Conservation (phyloP, 2,113 vertebrate species). For the Cettia cetti region DNA sequence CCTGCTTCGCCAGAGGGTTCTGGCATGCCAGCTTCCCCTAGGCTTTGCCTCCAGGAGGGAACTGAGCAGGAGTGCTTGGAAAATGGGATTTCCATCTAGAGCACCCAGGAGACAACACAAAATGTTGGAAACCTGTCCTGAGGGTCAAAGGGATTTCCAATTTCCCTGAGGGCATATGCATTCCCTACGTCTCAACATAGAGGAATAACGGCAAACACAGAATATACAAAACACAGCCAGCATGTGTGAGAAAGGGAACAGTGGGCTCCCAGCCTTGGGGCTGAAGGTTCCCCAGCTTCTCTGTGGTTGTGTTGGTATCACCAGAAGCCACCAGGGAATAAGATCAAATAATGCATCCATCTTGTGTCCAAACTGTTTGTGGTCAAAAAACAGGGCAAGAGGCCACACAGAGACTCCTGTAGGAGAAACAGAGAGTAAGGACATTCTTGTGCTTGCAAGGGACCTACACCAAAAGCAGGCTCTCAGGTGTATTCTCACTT, state of each 20-base stretch:
- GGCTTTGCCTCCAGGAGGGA: accelerated
- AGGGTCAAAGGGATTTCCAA: neutral
- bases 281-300: neutral
- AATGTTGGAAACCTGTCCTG: neutral
- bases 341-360: neutral
- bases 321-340: neutral
- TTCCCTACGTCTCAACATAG: neutral
- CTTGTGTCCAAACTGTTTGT: neutral
- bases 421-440: neutral
- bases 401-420: neutral
- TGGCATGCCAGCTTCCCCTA: neutral
- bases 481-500: neutral
- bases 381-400: neutral
- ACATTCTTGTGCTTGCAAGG: neutral
- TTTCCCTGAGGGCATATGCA: accelerated
- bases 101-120: neutral
- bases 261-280: neutral
- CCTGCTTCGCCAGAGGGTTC: neutral
- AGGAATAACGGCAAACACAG: neutral
- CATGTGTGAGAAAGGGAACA: accelerated
- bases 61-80: neutral
- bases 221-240: neutral
- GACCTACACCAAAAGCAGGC: neutral
- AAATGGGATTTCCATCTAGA: neutral
- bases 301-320: neutral